These are phyloP conservation scores for Australoheros facetus DNA, from an alignment of 2,797 vertebrate genomes.

Conservation along the genomic window DNA sequence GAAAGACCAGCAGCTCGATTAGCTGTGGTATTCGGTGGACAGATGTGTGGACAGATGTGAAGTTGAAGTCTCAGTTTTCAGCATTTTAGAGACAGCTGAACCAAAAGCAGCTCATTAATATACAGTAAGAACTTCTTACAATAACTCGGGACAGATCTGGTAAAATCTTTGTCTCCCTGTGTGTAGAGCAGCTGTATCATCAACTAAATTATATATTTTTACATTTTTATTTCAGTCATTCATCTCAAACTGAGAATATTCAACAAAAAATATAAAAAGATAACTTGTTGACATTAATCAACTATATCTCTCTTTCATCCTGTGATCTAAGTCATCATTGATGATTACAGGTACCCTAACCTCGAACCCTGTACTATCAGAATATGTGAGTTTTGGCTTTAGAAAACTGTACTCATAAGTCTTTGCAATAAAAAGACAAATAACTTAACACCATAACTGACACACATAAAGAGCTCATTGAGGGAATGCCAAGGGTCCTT, in stretches of 20 bases:
- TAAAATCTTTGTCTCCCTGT: background rate
- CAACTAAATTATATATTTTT: no score
- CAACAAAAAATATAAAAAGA: background rate
- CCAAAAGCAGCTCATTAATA: background rate
- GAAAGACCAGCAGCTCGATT: conserved; percentile 22
- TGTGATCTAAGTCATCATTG: background rate
- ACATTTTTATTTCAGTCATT: background rate
- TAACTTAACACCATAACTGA: background rate
- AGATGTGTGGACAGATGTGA: conserved; percentile 12
- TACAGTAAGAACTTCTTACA: background rate
- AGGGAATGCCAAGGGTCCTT: background rate
- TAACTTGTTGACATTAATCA: background rate
- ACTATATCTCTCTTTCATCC: background rate
- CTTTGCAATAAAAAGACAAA: background rate
- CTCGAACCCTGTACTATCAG: no score
- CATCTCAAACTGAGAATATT: background rate
- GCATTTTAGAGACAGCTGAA: background rate
- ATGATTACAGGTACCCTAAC: background rate
- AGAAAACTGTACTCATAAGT: background rate
- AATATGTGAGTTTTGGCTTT: background rate
- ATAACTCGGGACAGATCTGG: background rate
- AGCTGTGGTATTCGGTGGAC: background rate
- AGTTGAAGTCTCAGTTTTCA: background rate
- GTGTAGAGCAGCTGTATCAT: background rate
- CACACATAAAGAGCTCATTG: background rate